Percentiles rank a stretch among this genome's conserved stretches.
These are phyloP conservation scores for Micoletzkya japonica DNA, from an alignment of 2,888 invertebrate species.

Conservation along the genomic window DNA sequence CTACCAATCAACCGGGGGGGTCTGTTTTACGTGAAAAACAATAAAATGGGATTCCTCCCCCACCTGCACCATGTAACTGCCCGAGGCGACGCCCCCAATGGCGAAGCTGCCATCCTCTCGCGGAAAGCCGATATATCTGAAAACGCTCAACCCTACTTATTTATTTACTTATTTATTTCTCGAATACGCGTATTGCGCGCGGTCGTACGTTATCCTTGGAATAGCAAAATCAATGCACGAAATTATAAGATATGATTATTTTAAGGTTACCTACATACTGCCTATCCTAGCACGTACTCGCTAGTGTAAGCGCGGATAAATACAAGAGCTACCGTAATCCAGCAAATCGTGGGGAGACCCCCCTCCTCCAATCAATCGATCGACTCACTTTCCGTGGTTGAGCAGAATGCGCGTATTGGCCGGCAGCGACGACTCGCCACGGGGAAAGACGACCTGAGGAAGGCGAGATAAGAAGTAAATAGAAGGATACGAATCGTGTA, in stretches of 20 bases:
- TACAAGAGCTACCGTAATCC: too few species aligned
- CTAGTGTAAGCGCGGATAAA: too few species aligned
- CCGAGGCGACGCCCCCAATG: conserved; percentile 80
- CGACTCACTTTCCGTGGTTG: conserved; percentile 58
- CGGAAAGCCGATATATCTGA: conserved; percentile 44
- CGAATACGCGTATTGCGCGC: background rate
- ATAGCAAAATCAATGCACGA: background rate
- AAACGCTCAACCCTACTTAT: background rate
- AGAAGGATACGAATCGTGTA: background rate
- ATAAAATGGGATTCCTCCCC: too few species aligned
- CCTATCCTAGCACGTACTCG: background rate
- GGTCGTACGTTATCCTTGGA: background rate
- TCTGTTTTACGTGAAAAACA: too few species aligned
- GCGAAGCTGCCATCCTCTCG: conserved; percentile 88
- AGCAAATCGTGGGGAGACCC: too few species aligned
- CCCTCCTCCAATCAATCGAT: conserved; percentile 40
- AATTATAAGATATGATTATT: background rate
- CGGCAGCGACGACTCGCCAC: conserved; percentile 32
- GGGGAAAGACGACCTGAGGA: conserved; percentile 46
- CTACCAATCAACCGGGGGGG: too few species aligned
- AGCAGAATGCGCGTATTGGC: conserved; percentile 50
- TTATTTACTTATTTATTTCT: too few species aligned
- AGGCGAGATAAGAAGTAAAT: background rate
- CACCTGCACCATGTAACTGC: conserved; percentile 93
- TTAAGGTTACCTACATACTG: background rate